phyloP scores from a whole-genome alignment of 2,113 vertebrate species.

The Dasyornis broadbenti region DNA sequence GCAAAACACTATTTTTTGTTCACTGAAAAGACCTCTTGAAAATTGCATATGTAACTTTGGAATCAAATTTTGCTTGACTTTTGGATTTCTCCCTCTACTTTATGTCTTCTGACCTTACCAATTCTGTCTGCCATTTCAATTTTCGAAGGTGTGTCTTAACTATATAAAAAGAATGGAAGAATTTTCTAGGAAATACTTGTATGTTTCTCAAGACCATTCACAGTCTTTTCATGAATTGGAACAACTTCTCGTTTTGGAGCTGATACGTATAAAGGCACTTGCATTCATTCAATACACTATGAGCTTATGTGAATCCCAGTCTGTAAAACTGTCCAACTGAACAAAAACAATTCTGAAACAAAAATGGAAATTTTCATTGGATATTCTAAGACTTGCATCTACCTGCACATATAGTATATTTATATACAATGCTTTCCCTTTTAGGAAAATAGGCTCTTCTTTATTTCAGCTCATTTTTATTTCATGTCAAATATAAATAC shows the following conservation, averaged over 20 bases:
- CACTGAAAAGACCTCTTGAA: background rate
- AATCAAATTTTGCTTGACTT: background rate
- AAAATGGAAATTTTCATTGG: background rate
- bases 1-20: background rate
- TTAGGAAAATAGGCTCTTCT: fast-evolving
- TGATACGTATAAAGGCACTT: background rate
- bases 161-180: background rate
- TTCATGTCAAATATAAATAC: background rate
- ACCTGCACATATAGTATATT: background rate
- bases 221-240: background rate
- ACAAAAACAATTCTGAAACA: background rate
- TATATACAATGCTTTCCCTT: background rate
- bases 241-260: background rate
- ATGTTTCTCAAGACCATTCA: background rate
- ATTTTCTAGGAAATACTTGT: background rate
- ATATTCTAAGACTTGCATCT: background rate
- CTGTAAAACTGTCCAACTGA: background rate
- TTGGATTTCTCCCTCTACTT: background rate
- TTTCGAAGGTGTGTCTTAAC: background rate
- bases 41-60: background rate
- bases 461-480: background rate
- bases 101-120: background rate
- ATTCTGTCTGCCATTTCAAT: background rate
- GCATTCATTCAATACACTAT: background rate
- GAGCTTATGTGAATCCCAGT: background rate